Percentiles rank a stretch among this genome's conserved stretches.
These are phyloP conservation scores for Tetrax tetrax DNA, from an alignment of 2,113 vertebrate species.

Conservation along the genomic window DNA sequence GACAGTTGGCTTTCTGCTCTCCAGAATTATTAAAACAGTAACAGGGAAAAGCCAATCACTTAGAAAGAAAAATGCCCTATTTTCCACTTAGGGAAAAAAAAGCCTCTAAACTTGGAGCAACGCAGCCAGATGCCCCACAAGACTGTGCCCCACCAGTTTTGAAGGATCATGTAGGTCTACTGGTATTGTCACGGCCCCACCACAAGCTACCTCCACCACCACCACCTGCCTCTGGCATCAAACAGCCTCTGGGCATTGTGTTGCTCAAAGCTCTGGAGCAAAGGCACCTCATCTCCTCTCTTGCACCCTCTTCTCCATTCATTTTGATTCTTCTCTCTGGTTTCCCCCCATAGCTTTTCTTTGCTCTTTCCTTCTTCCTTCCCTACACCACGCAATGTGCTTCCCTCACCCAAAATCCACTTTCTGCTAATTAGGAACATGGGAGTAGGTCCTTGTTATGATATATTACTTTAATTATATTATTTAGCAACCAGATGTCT, in stretches of 20 bases:
- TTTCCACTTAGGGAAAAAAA: neutral
- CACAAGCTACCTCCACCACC: neutral
- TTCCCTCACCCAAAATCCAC: neutral
- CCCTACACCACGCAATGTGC: neutral
- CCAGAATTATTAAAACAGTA: neutral
- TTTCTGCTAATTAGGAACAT: neutral
- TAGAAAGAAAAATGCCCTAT: neutral
- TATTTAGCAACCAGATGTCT: conserved; percentile 25
- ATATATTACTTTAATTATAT: neutral
- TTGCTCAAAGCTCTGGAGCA: accelerated
- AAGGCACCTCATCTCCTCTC: neutral
- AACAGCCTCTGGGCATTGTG: neutral
- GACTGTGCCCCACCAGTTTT: neutral
- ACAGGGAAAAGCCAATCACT: neutral
- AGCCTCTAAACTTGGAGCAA: neutral
- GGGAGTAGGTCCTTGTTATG: neutral
- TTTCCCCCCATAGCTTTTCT: neutral
- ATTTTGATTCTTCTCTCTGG: neutral
- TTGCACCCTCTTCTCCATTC: neutral
- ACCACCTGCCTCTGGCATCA: neutral
- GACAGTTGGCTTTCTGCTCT: neutral
- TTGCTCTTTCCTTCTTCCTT: neutral
- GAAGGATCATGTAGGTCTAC: neutral
- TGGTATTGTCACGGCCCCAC: accelerated
- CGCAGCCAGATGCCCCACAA: neutral